Base-by-base conservation (phyloP, 1,140 invertebrate genomes). In the Wiebesia pumilae region DNA sequence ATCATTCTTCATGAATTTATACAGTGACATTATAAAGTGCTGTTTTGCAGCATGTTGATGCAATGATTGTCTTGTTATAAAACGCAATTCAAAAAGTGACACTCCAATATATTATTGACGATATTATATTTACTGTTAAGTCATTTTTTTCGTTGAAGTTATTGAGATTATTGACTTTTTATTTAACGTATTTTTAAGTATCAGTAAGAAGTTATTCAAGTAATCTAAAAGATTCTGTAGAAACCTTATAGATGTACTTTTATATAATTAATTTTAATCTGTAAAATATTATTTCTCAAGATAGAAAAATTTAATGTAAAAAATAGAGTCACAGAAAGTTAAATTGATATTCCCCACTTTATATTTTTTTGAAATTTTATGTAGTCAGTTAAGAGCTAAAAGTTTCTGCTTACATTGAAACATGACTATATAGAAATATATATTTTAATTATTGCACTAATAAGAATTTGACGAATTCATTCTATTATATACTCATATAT, bases 51-150 rank as follows among this genome's bases (percentile, higher is more conserved):
- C 27, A 62, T 0, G 24, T 83, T 80, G n/a, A 51, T 69, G 80
- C 19, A 88, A 85, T 90, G 91, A 92, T 92, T 91, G 92, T 92
- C 90, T 90, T 88, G 51, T 89, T 91, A 91, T 88, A 89, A 90
- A 91, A 91, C 88, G 89, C 88, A 91, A 91, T 92, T 89, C 88
- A 87, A 88, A 89, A 89, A 88, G 65, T 86, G 88, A 86, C 71
- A 84, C 67, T 67, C 83, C 12, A 85, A 86, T 79, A 62, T 3
- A 62, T 71, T 54, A 16, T 82, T 24, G 30, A 73, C 12, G 71
- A 69, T 4, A 27, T 62, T 81, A n/a, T 27, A 4, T 19, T 30
- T 35, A 58, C 6, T 33, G 54, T 54, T 33, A 33, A 58, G 33
- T 62, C 27, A 65, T 62, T 65, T n/a, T 81, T 62, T 54, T 38